Evolutionary conservation across 2,113 vertebrate genomes (phyloP).

Genomic region (Notarius lentiginosus): DNA sequence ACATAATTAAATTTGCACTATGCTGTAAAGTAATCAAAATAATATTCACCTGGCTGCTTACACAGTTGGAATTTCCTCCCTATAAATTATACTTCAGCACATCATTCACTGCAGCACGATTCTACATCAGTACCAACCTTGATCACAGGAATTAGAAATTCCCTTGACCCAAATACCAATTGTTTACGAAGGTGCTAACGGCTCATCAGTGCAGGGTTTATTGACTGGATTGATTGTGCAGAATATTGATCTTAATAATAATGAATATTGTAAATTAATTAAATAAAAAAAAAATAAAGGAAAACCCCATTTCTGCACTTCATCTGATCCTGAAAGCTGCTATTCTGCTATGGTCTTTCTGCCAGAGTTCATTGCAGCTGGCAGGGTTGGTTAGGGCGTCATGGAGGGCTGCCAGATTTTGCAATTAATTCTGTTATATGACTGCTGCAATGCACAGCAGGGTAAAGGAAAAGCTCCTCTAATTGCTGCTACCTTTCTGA

Average conservation of each 20-base stretch:
- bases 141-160: neutral
- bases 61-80: neutral
- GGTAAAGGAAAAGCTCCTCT: slow-evolving; percentile 32
- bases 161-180: neutral
- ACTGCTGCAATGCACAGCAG: slow-evolving; percentile 22
- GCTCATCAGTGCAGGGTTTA: neutral
- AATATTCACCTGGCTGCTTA: neutral
- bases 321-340: neutral
- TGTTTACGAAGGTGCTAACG: neutral
- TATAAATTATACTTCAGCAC: neutral
- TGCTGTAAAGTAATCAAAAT: neutral
- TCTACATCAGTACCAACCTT: neutral
- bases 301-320: neutral
- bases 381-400: slow-evolving; percentile 32
- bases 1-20: neutral
- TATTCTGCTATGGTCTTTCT: slow-evolving; percentile 25
- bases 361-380: slow-evolving; percentile 3
- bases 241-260: neutral
- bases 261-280: neutral
- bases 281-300: neutral
- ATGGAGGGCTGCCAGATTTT: slow-evolving; percentile 45
- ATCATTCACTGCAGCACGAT: neutral
- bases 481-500: slow-evolving; percentile 39
- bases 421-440: slow-evolving; percentile 47
- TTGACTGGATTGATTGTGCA: neutral